phyloP scores from a whole-genome alignment of 2,113 vertebrate species.

The Archilochus colubris region DNA sequence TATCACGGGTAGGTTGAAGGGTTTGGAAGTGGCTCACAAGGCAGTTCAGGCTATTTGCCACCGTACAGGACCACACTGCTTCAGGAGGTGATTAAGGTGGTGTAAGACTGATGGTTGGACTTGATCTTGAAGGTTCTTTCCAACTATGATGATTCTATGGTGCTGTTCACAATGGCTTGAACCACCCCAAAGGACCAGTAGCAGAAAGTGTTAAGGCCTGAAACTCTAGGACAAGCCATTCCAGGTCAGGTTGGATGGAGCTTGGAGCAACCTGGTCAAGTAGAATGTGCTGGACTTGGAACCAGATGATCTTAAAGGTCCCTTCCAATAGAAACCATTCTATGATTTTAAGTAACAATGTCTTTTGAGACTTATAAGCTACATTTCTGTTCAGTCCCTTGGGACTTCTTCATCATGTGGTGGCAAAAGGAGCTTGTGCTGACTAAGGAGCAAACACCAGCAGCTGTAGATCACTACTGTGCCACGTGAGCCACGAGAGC shows the following conservation, averaged over 20 bases:
- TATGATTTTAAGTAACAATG: neutral
- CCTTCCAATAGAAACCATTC: too few species aligned
- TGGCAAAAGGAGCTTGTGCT: neutral
- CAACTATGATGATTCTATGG: too few species aligned
- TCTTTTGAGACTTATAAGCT: neutral
- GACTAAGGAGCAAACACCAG: neutral
- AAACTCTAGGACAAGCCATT: neutral
- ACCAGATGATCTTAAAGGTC: too few species aligned
- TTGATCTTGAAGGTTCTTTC: too few species aligned
- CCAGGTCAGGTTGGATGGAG: too few species aligned
- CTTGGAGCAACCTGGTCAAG: too few species aligned
- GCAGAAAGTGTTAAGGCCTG: neutral
- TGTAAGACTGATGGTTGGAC: too few species aligned
- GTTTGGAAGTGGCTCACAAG: neutral
- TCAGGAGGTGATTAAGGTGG: too few species aligned
- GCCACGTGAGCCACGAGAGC: neutral
- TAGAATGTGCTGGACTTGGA: too few species aligned
- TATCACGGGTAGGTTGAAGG: neutral
- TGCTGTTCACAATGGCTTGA: neutral
- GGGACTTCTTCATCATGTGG: neutral
- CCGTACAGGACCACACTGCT: neutral
- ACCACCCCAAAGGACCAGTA: neutral
- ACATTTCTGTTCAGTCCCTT: neutral
- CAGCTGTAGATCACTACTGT: neutral
- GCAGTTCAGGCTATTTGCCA: neutral